Base-by-base conservation (phyloP, 2,888 invertebrate species). In the Dolichomitus sp. region DNA sequence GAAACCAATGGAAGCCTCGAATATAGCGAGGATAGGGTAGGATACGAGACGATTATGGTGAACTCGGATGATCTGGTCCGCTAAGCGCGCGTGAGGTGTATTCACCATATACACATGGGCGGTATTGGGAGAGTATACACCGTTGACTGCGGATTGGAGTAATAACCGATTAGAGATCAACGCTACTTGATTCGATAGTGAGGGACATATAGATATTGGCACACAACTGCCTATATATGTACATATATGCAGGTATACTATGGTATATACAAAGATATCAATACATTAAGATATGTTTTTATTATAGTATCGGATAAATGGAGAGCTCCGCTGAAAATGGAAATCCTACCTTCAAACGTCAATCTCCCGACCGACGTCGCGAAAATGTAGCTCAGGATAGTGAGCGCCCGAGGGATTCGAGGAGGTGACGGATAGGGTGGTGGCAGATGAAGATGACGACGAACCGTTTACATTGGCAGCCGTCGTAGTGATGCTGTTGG, bases 351-450 rank as follows among this genome's bases (percentile, higher is more conserved):
- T 92, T 95, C 95, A 96, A 92, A 96, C 96, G 93, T 96, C 96
- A 91, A 96, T 96, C 91, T 96, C 96, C 92, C 95, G 95, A 87
- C 96, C 96, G 86, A 96, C 95, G 92, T 96, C 96, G 92, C 96
- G 95, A 94, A 96, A 96, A 93, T 95, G 95, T 89, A 96, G 94
- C 89, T 96, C 95, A 77, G 96, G 95, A 92, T 96, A 96, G 92
- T 96, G 95, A 90, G 95, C 95, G 93, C 90, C 87, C 85, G 91
- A 87, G 76, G 91, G 91, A 84, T 89, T 89, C 77, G 90, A 89
- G 76, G 90, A 84, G 59, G 88, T 87, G 59, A 75, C 81, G 75
- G 70, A 80, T 63, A 80, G 54, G 76, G 80, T 83, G 12, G 83
- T 80, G 23, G 73, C 73, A 73, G 74, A 78, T 80, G 83, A 70